Percentiles rank a stretch among this genome's conserved stretches.
Conservation (phyloP, 2,888 invertebrate genomes). For the Erebia epiphron region DNA sequence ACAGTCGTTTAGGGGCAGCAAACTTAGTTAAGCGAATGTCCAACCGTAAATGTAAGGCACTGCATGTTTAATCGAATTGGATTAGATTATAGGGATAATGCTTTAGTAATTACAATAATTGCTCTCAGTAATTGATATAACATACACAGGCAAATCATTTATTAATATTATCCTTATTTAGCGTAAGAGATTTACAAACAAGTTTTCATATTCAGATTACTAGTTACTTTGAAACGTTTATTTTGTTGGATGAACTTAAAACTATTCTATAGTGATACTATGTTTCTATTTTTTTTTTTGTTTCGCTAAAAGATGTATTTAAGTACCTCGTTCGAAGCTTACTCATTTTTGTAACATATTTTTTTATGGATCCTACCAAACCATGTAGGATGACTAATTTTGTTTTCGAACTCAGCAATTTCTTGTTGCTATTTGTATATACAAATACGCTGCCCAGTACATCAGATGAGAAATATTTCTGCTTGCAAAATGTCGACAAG, state of each 20-base stretch:
- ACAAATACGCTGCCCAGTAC: constrained; percentile 12
- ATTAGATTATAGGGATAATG: constrained; percentile 8
- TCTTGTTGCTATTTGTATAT: not conserved
- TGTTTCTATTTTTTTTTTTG: too few species aligned
- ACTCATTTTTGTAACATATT: too few species aligned
- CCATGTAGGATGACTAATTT: not conserved
- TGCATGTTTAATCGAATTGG: constrained; percentile 4
- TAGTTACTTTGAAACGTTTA: too few species aligned
- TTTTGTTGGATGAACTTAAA: too few species aligned
- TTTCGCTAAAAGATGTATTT: too few species aligned
- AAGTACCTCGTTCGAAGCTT: too few species aligned
- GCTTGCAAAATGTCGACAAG: constrained; percentile 16
- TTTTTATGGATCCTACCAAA: not conserved
- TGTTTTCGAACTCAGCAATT: not conserved
- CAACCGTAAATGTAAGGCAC: not conserved
- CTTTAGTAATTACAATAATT: constrained; percentile 13
- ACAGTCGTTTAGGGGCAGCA: constrained; percentile 9
- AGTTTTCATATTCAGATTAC: too few species aligned
- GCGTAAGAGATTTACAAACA: too few species aligned
- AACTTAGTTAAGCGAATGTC: constrained; percentile 3
- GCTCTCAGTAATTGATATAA: not conserved
- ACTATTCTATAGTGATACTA: too few species aligned
- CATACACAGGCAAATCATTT: not conserved
- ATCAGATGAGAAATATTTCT: constrained; percentile 12
- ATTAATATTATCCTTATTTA: not conserved